Evolutionary conservation across 2,113 vertebrate genomes (phyloP).

Genomic region (Ia io): DNA sequence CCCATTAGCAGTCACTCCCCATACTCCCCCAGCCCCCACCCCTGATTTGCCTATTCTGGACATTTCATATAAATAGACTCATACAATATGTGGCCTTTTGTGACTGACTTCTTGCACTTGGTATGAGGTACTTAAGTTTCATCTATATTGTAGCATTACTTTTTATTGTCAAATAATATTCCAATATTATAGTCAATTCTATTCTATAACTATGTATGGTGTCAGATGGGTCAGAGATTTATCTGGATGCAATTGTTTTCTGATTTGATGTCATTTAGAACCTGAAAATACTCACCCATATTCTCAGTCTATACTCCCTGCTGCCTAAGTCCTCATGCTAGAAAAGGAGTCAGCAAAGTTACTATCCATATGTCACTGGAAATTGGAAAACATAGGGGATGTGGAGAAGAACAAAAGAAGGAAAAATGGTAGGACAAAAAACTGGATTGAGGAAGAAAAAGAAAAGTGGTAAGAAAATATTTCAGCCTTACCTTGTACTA

Average conservation of each 20-base stretch:
- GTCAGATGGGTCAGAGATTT: not conserved
- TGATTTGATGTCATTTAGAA: not conserved
- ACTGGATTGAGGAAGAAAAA: not conserved
- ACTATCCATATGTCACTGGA: not conserved
- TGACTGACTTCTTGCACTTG: not conserved
- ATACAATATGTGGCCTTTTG: not conserved
- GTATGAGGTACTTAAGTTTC: not conserved
- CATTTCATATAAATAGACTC: not conserved
- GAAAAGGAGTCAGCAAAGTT: not conserved
- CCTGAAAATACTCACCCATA: not conserved
- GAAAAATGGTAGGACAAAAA: not conserved
- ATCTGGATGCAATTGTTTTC: not conserved
- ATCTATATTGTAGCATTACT: not conserved
- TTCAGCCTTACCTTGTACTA: not conserved
- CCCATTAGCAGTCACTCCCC: not conserved
- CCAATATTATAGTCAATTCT: not conserved
- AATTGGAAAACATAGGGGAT: not conserved
- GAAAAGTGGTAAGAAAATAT: not conserved
- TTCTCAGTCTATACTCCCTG: not conserved
- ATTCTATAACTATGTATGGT: not conserved
- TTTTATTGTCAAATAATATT: not conserved
- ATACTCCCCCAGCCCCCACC: not conserved
- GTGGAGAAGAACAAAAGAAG: not conserved
- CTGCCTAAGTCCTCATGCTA: not conserved
- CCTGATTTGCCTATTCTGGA: not conserved